These are phyloP conservation scores for Copidosoma aretas DNA, from an alignment of 2,888 invertebrate species.

Conservation along the genomic window DNA sequence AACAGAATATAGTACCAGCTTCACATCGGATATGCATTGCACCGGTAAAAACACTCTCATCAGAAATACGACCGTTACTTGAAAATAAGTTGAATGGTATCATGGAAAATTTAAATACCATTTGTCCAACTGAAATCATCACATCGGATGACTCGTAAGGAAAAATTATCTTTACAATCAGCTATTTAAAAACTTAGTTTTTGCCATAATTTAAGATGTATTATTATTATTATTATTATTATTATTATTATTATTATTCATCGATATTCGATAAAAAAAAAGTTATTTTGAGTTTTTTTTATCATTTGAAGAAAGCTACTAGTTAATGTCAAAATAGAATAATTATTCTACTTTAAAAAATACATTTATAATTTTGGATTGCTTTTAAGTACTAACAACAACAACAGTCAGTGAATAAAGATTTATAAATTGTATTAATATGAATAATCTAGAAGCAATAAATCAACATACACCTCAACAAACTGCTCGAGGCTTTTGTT, in stretches of 20 bases:
- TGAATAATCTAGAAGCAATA: background rate
- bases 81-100: conserved; percentile 62
- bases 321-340: no score
- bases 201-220: no score
- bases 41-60: conserved; percentile 66
- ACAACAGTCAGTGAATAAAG: no score
- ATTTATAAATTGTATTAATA: background rate
- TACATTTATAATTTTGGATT: no score
- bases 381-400: no score
- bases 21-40: conserved; percentile 68
- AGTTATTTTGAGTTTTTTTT: no score
- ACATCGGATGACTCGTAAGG: conserved; percentile 61
- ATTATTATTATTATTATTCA: no score
- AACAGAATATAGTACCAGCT: conserved; percentile 72
- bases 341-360: no score
- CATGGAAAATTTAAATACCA: conserved; percentile 62
- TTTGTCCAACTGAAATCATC: conserved; percentile 67
- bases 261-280: no score
- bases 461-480: conserved; percentile 49
- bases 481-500: conserved; percentile 64
- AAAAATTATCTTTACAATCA: conserved; percentile 1
- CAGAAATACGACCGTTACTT: conserved; percentile 69
- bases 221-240: no score
- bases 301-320: no score
- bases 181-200: no score